Percentiles rank a stretch among this genome's conserved stretches.
phyloP scores from a whole-genome alignment of 2,888 invertebrate species.

The Caenorhabditis virilis region DNA sequence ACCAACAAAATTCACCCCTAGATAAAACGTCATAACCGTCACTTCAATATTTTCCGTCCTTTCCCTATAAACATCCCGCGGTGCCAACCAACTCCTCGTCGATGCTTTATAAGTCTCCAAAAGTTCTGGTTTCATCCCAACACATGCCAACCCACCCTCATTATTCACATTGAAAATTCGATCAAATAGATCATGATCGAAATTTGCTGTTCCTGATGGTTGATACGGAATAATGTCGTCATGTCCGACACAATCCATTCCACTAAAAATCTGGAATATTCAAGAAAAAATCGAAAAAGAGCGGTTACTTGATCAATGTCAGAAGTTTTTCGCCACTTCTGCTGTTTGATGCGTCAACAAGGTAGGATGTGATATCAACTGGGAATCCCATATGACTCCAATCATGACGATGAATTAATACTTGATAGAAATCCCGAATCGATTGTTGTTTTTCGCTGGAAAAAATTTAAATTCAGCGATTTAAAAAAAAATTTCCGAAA shows the following conservation, averaged over 20 bases:
- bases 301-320: constrained; percentile 45
- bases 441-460: constrained; percentile 42
- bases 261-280: constrained; percentile 70
- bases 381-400: constrained; percentile 95
- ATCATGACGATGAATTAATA: constrained; percentile 93
- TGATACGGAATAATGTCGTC: constrained; percentile 93
- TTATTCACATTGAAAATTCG: constrained; percentile 52
- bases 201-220: constrained; percentile 81
- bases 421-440: constrained; percentile 84
- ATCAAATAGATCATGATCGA: constrained; percentile 88
- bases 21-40: constrained; percentile 91
- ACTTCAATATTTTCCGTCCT: constrained; percentile 93
- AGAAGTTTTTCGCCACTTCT: constrained; percentile 45
- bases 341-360: constrained; percentile 47
- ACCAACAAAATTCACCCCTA: constrained; percentile 77
- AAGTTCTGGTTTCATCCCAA: constrained; percentile 46
- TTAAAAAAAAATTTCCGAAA: too few species aligned
- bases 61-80: constrained; percentile 73
- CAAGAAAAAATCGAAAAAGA: neutral
- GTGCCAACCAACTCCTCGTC: constrained; percentile 50
- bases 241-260: constrained; percentile 95
- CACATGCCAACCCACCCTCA: constrained; percentile 7
- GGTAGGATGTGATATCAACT: constrained; percentile 61
- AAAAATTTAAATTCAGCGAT: too few species aligned
- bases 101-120: constrained; percentile 46